phyloP scores from a whole-genome alignment of 2,888 invertebrate genomes.

The Acanthosepion esculentum region DNA sequence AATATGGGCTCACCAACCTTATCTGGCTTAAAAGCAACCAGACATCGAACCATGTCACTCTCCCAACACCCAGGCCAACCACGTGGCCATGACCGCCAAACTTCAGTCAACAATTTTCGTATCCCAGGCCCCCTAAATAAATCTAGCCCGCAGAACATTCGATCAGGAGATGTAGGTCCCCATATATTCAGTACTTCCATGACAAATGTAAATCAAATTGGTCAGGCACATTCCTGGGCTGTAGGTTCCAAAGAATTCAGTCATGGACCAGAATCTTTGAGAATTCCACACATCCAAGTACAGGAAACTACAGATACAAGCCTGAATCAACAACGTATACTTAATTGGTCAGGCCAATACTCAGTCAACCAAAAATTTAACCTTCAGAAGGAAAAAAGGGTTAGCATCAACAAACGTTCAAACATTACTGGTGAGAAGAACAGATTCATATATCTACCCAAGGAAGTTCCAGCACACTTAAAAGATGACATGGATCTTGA shows the following conservation, averaged over 20 bases:
- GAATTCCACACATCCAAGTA: neutral
- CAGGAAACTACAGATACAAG: neutral
- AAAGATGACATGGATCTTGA: conserved; percentile 1
- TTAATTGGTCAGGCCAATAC: conserved; percentile 24
- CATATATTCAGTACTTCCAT: neutral
- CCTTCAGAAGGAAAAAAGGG: neutral
- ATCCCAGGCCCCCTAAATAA: neutral
- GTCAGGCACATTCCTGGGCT: conserved; percentile 12
- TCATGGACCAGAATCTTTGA: conserved; percentile 22
- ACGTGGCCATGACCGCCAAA: neutral
- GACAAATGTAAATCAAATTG: conserved; percentile 39
- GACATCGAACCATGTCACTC: conserved; percentile 41
- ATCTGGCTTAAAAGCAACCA: conserved; percentile 41
- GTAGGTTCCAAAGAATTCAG: neutral
- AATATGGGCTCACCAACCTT: conserved; percentile 24
- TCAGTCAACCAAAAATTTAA: neutral
- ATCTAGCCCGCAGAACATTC: neutral
- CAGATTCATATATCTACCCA: neutral
- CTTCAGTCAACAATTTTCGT: neutral
- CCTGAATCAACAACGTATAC: neutral
- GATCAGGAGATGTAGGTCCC: neutral
- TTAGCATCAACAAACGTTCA: conserved; percentile 8
- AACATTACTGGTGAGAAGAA: neutral
- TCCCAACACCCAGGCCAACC: conserved; percentile 25
- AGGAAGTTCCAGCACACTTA: neutral